phyloP scores from a whole-genome alignment of 2,888 invertebrate species.

The Aethes cnicana region DNA sequence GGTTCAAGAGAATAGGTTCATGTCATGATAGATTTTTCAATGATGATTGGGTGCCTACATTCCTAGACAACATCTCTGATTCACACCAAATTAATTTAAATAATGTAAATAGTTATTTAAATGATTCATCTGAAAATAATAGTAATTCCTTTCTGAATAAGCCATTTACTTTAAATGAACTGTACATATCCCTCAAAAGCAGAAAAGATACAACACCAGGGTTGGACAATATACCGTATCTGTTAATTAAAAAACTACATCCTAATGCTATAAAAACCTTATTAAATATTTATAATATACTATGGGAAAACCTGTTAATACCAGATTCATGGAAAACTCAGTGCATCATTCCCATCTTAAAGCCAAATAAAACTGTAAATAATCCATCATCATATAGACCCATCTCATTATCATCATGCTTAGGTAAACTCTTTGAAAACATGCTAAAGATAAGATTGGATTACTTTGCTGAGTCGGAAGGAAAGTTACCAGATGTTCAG shows the following conservation, averaged over 20 bases:
- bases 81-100: too few relatives aligned
- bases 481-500: conserved; percentile 23
- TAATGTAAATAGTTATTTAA: too few relatives aligned
- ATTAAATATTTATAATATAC: conserved; percentile 29
- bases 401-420: conserved; percentile 33
- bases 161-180: conserved; percentile 26
- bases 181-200: conserved; percentile 18
- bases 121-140: conserved; percentile 3
- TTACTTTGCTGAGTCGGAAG: conserved; percentile 30
- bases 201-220: conserved; percentile 33
- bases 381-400: conserved; percentile 29
- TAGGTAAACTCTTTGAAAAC: conserved; percentile 34
- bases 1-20: too few relatives aligned
- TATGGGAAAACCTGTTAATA: conserved; percentile 25
- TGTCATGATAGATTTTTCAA: too few relatives aligned
- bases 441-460: conserved; percentile 32
- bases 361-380: conserved; percentile 26
- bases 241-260: conserved; percentile 28
- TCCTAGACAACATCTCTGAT: too few relatives aligned
- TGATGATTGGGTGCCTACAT: too few relatives aligned
- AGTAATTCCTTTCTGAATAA: conserved; percentile 8
- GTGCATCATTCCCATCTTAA: conserved; percentile 33
- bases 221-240: conserved; percentile 30
- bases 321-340: conserved; percentile 33
- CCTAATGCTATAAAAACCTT: conserved; percentile 13